A percentile compares a stretch with the other conserved stretches of the same genome.
Evolutionary conservation across 1,140 invertebrate species (phyloP).

Genomic region (Melitaea cinxia): DNA sequence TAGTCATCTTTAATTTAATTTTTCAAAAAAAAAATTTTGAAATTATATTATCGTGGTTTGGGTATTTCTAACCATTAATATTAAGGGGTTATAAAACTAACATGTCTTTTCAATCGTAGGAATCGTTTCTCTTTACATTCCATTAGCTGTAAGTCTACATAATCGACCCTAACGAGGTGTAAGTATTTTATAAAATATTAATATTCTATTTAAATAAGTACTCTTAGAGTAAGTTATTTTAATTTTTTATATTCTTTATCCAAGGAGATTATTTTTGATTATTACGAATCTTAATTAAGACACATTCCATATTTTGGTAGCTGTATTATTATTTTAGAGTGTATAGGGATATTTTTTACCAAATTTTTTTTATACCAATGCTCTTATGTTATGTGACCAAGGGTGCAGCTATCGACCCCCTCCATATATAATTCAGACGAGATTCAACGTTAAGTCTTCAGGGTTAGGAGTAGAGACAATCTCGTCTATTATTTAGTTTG

Average conservation of each 20-base stretch:
- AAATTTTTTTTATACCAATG: constrained; percentile 80
- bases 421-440: constrained; percentile 8
- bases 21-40: constrained; percentile 18
- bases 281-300: constrained; percentile 47
- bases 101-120: constrained; percentile 50
- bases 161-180: constrained; percentile 56
- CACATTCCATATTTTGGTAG: constrained; percentile 67
- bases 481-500: constrained; percentile 31
- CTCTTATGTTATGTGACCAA: constrained; percentile 58
- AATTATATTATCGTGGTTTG: constrained; percentile 64
- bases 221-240: constrained; percentile 42
- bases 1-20: constrained; percentile 5
- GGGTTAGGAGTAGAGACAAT: neutral
- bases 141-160: constrained; percentile 67
- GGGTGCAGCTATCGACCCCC: constrained; percentile 35
- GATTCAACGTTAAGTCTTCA: neutral
- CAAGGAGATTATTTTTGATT: constrained; percentile 63
- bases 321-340: constrained; percentile 65
- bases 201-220: constrained; percentile 43
- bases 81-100: constrained; percentile 74
- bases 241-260: constrained; percentile 34
- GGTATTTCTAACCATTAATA: constrained; percentile 73
- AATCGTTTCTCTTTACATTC: constrained; percentile 65
- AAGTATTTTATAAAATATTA: constrained; percentile 45
- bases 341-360: constrained; percentile 64